Percentiles rank a stretch among this genome's conserved stretches.
phyloP scores from a whole-genome alignment of 1,140 invertebrate species.

The Euborellia annulipes region DNA sequence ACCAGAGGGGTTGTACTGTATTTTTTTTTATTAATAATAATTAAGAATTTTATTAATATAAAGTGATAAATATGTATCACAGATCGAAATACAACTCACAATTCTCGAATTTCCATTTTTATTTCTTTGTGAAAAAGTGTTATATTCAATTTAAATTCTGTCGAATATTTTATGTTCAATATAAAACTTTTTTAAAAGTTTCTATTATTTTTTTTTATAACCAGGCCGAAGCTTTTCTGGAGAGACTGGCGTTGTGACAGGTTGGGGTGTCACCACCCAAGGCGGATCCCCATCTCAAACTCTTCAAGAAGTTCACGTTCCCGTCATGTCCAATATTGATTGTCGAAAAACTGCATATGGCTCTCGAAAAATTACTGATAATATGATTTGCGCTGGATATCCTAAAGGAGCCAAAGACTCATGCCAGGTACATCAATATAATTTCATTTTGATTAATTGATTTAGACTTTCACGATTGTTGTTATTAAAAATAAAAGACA shows the following conservation, averaged over 20 bases:
- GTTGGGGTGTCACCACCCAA: constrained; percentile 45
- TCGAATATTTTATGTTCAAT: too few species aligned
- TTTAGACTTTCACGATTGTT: too few species aligned
- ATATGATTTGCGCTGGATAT: constrained; percentile 74
- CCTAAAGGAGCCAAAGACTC: constrained; percentile 56
- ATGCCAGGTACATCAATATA: constrained; percentile 57
- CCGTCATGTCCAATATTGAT: constrained; percentile 52
- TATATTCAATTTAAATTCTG: too few species aligned
- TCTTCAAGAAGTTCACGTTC: constrained; percentile 45
- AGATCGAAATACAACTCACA: too few species aligned
- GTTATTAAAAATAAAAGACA: too few species aligned
- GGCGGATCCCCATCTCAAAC: constrained; percentile 35
- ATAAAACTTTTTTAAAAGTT: too few species aligned
- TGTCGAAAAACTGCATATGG: constrained; percentile 52
- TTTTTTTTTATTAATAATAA: too few species aligned
- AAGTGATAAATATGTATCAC: background rate
- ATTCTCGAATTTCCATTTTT: too few species aligned
- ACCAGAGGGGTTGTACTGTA: too few species aligned
- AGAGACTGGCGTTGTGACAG: constrained; percentile 38
- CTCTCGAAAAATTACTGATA: constrained; percentile 53
- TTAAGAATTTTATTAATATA: too few species aligned
- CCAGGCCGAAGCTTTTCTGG: constrained; percentile 30
- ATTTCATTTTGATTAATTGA: too few species aligned
- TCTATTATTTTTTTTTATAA: too few species aligned
- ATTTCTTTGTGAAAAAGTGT: background rate